Conservation (phyloP, 2,888 invertebrate genomes). For the Lithosia quadra region DNA sequence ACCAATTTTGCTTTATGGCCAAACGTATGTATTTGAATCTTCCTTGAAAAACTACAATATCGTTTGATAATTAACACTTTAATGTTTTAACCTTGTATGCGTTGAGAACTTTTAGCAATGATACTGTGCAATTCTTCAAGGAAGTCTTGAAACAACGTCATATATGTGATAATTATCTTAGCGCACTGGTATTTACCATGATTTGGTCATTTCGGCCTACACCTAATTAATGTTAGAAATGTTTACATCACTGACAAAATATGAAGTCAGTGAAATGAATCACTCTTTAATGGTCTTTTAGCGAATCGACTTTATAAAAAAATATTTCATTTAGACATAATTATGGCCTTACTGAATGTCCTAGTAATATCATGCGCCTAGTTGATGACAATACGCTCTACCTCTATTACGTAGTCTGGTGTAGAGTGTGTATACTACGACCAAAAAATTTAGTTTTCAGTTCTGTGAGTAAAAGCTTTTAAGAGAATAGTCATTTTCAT, state of each 20-base stretch:
- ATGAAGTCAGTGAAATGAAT: constrained; percentile 29
- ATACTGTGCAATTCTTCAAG: constrained; percentile 7
- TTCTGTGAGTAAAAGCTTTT: neutral
- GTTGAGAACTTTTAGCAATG: constrained; percentile 1
- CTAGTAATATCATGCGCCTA: too few species aligned
- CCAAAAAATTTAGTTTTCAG: neutral
- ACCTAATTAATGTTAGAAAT: constrained; percentile 37
- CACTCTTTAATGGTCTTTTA: constrained; percentile 23
- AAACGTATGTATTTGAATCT: neutral
- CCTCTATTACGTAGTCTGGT: too few species aligned
- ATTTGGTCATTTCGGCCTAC: constrained; percentile 32
- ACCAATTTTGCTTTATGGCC: neutral
- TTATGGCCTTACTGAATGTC: neutral
- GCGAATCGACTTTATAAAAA: neutral
- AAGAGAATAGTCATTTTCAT: neutral
- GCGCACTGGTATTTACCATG: constrained; percentile 36
- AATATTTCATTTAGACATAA: neutral
- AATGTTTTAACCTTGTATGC: neutral
- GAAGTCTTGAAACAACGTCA: neutral
- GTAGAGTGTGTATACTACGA: too few species aligned
- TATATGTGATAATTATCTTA: constrained; percentile 26
- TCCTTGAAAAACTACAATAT: neutral
- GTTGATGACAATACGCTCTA: too few species aligned
- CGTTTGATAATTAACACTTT: neutral
- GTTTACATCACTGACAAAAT: constrained; percentile 38